Evolutionary conservation across 2,888 invertebrate genomes (phyloP), one percentile per base, ranked within the genome.

Genomic region (Steinernema hermaphroditum): DNA sequence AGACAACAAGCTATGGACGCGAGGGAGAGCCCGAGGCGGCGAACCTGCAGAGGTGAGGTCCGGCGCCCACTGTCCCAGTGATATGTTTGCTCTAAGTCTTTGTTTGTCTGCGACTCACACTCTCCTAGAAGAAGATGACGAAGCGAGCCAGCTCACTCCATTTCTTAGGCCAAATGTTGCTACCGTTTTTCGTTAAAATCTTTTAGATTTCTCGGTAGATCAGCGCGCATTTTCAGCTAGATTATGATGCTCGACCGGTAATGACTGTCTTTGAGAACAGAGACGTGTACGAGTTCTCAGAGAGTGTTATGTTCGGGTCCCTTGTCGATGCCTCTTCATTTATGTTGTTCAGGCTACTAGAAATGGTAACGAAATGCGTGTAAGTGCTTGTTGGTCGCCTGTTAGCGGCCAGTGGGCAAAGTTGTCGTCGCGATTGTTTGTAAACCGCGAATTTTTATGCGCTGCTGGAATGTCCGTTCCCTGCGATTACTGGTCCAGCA

Each of bases 1-100:
- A 8, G 62, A 32, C 62, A 12, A 14, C 62, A 32, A 62, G 32
- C 9, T 62, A 62, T 32, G 32, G 16, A 14, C 2, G 32, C 29
- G 32, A 16, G 62, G 6, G 24, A 22, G 54, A 62, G 27, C 32
- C 62, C 12, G 29, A 32, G 34, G 34, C 27, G 32, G 27, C 9
- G 62, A 32, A 62, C 16, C 29, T 34, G 29, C 19, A 32, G 32
- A 62, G 32, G 62, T 29, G 34, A 62, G 62, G 62, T 62, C 62
- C 62, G 27, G 29, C 32, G 32, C 62, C 29, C 62, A 29, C 62
- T 29, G 62, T 62, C 62, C 32, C n/a, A 32, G 62, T 62, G 62
- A 62, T 62, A 62, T 62, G 62, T 62, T 62, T 62, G 29, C 62
- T 27, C 62, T 62, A n/a, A 32, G 32, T 16, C 62, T 62, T 16